Base-by-base conservation (phyloP, 2,888 invertebrate genomes). In the Malthinus seriepunctatus region DNA sequence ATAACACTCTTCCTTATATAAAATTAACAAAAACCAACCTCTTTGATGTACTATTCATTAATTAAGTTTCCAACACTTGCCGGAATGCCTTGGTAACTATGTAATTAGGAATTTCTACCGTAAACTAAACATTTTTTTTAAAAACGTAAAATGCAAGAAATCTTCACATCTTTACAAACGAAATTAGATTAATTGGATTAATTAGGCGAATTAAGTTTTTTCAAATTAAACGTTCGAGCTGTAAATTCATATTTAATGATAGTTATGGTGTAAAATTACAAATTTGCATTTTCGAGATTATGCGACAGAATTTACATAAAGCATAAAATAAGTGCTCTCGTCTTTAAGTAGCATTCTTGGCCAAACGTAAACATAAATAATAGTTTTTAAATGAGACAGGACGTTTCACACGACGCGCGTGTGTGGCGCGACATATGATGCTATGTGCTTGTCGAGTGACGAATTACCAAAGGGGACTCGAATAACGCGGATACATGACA, bases 341-440 rank as follows among this genome's bases (percentile, higher is more conserved):
- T 23, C 23, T 42, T 62, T 63, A 65, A 64, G 66, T 66, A 64
- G 63, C 67, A 67, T 69, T 67, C 67, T 68, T 51, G 51, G 63
- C 49, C 58, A 60, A 56, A 62, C 58, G 72, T 69, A 72, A 76
- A 77, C 78, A 79, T 79, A 79, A 79, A 78, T 80, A 80, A 80
- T 80, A 79, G 80, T 80, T 80, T 80, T 80, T 80, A 80, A 80
- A 80, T 80, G 80, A 80, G 80, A 80, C 80, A 78, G 79, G 79
- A 79, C 78, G 78, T 78, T 78, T 78, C 77, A 78, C 77, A 77
- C 73, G 75, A 69, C 66, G 76, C 76, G 76, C 73, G 77, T 76
- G 78, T 77, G 78, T 78, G 77, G 77, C 75, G 68, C 71, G 76
- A 76, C 75, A 77, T 73, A 74, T 73, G 76, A 76, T 73, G 72